A percentile compares a stretch with the other conserved stretches of the same genome.
Evolutionary conservation across 2,888 invertebrate genomes (phyloP).

Genomic region (Girardia tigrina): DNA sequence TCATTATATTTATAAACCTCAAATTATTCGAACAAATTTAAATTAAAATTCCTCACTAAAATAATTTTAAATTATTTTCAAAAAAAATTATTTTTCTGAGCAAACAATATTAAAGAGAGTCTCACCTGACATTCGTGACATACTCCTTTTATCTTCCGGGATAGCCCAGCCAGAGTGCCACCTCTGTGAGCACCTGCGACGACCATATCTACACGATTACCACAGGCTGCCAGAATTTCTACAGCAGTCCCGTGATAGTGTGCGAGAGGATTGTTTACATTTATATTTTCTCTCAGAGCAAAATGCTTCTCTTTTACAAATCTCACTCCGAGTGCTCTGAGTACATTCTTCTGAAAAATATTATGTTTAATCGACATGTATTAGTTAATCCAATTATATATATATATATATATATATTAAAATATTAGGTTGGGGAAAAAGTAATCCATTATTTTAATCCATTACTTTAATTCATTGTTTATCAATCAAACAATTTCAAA

Average conservation of each 20-base stretch:
- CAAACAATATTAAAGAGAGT: not conserved
- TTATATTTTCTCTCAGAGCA: conserved; percentile 67
- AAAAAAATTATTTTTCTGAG: too few relatives aligned
- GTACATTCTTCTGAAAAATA: conserved; percentile 58
- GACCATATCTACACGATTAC: conserved; percentile 72
- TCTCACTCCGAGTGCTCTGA: conserved; percentile 78
- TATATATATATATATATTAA: too few relatives aligned
- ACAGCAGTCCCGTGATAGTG: conserved; percentile 90
- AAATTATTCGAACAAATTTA: too few relatives aligned
- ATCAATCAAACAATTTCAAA: too few relatives aligned
- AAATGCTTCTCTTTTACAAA: conserved; percentile 79
- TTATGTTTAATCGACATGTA: too few relatives aligned
- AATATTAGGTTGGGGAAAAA: too few relatives aligned
- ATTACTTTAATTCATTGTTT: too few relatives aligned
- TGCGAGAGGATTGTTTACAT: conserved; percentile 82
- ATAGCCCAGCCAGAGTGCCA: conserved; percentile 83
- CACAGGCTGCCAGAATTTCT: conserved; percentile 73
- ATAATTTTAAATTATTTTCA: too few relatives aligned
- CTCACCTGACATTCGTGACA: conserved; percentile 59
- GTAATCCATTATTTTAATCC: too few relatives aligned
- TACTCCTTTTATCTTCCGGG: conserved; percentile 73
- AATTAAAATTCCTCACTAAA: too few relatives aligned
- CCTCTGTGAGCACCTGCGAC: conserved; percentile 76
- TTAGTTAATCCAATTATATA: too few relatives aligned
- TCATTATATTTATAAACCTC: too few relatives aligned